Evolutionary conservation across 2,113 vertebrate species (phyloP).

Genomic region (Mystacornis crossleyi): DNA sequence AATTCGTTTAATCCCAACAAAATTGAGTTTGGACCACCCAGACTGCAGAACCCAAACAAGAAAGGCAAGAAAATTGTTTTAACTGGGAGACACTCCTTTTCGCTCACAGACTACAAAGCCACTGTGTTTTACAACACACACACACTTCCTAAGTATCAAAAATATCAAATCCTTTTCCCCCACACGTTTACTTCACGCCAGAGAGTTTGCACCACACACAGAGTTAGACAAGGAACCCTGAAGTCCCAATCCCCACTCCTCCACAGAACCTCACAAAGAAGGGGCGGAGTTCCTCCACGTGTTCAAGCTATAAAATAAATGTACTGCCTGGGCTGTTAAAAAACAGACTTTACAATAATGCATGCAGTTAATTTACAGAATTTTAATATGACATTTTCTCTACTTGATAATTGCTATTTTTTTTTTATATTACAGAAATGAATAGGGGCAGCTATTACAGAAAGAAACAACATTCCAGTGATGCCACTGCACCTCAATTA

Average conservation of each 20-base stretch:
- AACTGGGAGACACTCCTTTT: background rate
- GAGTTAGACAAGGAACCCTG: background rate
- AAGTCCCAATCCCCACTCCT: background rate
- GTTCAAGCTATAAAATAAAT: background rate
- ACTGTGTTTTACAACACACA: background rate
- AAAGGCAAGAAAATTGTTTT: background rate
- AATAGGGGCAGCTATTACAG: background rate
- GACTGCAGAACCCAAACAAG: background rate
- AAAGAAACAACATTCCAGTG: background rate
- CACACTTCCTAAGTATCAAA: background rate
- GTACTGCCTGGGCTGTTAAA: background rate
- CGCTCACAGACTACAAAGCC: background rate
- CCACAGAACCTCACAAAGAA: background rate
- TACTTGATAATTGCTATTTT: background rate
- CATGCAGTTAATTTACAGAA: background rate
- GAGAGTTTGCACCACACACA: background rate
- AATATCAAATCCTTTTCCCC: background rate
- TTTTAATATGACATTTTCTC: background rate
- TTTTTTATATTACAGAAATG: background rate
- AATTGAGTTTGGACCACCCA: background rate
- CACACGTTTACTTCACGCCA: background rate
- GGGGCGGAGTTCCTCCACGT: accelerated
- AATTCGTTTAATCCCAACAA: background rate
- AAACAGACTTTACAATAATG: background rate
- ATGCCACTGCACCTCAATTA: constrained; percentile 38